Evolutionary conservation across 2,113 vertebrate species (phyloP), one percentile per base, ranked within the genome.

Genomic region (Thunnus maccoyii): DNA sequence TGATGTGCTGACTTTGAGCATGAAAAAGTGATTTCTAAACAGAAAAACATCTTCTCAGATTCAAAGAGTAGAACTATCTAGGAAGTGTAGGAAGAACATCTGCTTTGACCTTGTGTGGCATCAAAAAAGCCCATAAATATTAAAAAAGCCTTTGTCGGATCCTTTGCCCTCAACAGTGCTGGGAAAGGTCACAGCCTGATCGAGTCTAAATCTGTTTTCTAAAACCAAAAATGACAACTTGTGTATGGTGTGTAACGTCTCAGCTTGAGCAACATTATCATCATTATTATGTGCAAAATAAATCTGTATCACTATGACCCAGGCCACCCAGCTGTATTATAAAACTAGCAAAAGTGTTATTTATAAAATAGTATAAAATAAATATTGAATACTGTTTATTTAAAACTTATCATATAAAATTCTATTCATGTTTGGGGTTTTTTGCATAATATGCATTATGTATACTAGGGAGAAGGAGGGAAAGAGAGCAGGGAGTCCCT

Each of bases 101-200:
- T 85, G 84, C 88, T 90, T 83, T 86, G 86, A 93, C 91, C 91
- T 93, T 90, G 89, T 85, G 84, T 86, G 88, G 82, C 86, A 86
- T 92, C 87, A 91, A 89, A 91, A 30, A 91, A 90, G 64, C 75
- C 82, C 72, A 93, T 93, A 88, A 93, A 93, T 93, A 92, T 91
- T 83, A 75, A 89, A 88, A 90, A 89, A 79, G 57, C 75, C 82
- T 84, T 72, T 76, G 90, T 91, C 65, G 61, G 86, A 89, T 89
- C 81, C 70, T 79, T 83, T 87, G 76, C 91, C 89, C 90, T 93
- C 71, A 50, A 57, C 74, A 55, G 72, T 78, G 74, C 72, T 48
- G 11, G 62, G 57, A 93, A 91, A 94, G 92, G 93, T 93, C 88
- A 85, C 80, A 89, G 84, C 87, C 83, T 87, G 86, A 84, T 88